Conservation (phyloP, 2,797 vertebrate species). For the Tenualosa ilisha region DNA sequence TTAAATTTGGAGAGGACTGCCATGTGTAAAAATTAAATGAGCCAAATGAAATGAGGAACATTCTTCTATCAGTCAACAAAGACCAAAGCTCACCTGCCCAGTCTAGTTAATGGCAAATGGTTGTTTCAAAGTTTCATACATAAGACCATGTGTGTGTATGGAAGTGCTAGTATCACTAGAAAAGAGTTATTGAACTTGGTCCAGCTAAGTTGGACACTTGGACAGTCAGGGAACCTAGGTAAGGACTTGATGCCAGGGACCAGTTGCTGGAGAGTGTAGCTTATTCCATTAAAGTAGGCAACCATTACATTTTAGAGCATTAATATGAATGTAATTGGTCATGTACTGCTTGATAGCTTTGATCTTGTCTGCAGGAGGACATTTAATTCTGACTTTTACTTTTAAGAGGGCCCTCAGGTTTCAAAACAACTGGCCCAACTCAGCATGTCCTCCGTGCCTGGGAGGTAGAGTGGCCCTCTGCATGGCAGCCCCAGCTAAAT, state of each 20-base stretch:
- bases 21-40: background rate
- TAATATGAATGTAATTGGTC: slow-evolving; percentile 30
- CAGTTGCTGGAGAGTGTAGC: background rate
- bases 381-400: slow-evolving; percentile 30
- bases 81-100: background rate
- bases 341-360: slow-evolving; percentile 42
- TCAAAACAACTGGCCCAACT: slow-evolving; percentile 53
- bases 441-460: slow-evolving; percentile 36
- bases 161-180: background rate
- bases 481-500: slow-evolving; percentile 54
- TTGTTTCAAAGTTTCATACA: background rate
- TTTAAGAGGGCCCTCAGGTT: slow-evolving; percentile 44
- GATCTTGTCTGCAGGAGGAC: slow-evolving; percentile 36
- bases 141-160: background rate
- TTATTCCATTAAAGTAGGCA: background rate
- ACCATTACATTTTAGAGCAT: slow-evolving; percentile 32
- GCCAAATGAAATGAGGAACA: background rate
- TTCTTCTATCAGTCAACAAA: background rate
- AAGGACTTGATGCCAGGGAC: background rate
- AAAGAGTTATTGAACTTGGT: background rate
- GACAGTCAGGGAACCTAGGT: background rate
- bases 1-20: background rate
- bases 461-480: slow-evolving; percentile 43
- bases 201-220: background rate
- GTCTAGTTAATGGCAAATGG: background rate